Evolutionary conservation across 2,888 invertebrate species (phyloP).

Genomic region (Patella depressa): DNA sequence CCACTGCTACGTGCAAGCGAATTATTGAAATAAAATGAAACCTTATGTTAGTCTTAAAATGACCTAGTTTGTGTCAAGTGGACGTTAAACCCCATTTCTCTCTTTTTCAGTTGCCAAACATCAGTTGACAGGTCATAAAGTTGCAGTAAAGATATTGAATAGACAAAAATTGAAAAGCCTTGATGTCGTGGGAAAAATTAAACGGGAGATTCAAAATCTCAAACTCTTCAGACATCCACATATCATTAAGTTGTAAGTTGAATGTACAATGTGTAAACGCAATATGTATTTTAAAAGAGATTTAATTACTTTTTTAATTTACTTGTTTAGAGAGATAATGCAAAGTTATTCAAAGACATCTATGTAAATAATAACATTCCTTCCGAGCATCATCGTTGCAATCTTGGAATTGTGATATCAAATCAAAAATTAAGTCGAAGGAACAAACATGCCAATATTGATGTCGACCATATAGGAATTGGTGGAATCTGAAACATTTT

Average conservation of each 20-base stretch:
- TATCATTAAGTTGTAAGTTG: slow-evolving; percentile 93
- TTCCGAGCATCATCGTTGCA: too few species aligned
- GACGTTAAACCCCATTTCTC: slow-evolving; percentile 20
- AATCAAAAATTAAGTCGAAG: too few species aligned
- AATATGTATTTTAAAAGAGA: slow-evolving; percentile 1
- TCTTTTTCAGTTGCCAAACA: slow-evolving; percentile 87
- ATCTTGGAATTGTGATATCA: too few species aligned
- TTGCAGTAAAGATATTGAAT: slow-evolving; percentile 98
- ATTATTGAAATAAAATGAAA: not conserved
- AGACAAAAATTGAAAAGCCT: slow-evolving; percentile 98
- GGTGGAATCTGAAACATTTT: too few species aligned
- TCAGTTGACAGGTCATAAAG: slow-evolving; percentile 97
- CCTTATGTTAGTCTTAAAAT: not conserved
- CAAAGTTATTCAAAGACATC: too few species aligned
- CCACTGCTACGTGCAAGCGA: too few species aligned
- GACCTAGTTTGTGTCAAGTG: not conserved
- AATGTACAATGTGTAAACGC: not conserved
- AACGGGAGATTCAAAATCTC: slow-evolving; percentile 98
- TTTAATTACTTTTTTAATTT: too few species aligned
- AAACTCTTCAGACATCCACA: slow-evolving; percentile 99
- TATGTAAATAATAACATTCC: too few species aligned
- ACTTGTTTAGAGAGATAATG: too few species aligned
- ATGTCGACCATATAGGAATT: too few species aligned
- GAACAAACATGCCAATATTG: too few species aligned
- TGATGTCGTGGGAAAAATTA: slow-evolving; percentile 99